Evolutionary conservation across 2,113 vertebrate genomes (phyloP), one percentile per base, ranked within the genome.

Genomic region (Scortum barcoo): DNA sequence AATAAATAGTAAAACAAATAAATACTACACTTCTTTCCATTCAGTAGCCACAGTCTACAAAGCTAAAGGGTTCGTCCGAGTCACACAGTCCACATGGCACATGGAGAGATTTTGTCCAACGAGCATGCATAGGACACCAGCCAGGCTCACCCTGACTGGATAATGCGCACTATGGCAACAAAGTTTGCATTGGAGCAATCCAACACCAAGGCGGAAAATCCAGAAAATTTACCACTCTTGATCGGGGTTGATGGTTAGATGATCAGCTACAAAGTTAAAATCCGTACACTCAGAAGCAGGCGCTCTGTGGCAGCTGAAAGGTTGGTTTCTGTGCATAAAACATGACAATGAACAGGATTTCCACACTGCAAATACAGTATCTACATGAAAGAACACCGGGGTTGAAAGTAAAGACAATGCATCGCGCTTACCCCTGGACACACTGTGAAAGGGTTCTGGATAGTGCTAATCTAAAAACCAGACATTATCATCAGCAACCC

Each of bases 31-130:
- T 50, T 78, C 56, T 82, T 82, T 71, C 48, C 78, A 72, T 70
- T 83, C 50, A 76, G 67, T 42, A 78, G 78, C 78, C 72, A 82
- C 78, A 48, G 77, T n/a, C 50, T 72, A 80, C 30, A 57, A 77
- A 77, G 77, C 80, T 85, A 82, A 86, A 80, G 63, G 56, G 71
- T 60, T 90, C 65, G 10, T 82, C 78, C 22, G 61, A 81, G 74
- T 88, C 76, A 81, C 75, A 72, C 58, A 78, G 83, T 85, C 69
- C 46, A 86, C 88, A 88, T 90, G 91, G 90, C 89, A 94, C 90
- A n/a, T n/a, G n/a, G 72, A 88, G 81, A 89, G 70, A 86, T 70
- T 80, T 83, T 62, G 75, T 88, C 84, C 77, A 84, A 33, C 46
- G 72, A 91, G 69, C 75, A 72, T 71, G 20, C 46, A 50, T 26